Percentiles rank a stretch among this genome's conserved stretches.
These are phyloP conservation scores for Muscicapa adusta DNA, from an alignment of 2,113 vertebrate species.

Conservation along the genomic window DNA sequence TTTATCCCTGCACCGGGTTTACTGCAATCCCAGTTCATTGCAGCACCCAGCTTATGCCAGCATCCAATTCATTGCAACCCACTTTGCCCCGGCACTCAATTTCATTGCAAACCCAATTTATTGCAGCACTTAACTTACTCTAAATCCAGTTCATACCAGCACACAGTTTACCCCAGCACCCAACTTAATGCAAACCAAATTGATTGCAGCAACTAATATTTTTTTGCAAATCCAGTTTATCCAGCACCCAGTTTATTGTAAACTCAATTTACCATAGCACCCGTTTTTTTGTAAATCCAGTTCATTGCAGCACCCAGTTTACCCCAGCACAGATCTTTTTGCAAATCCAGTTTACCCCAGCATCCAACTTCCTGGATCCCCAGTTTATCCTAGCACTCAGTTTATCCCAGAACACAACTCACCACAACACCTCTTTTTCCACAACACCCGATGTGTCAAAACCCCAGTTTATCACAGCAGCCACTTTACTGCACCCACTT, in stretches of 20 bases:
- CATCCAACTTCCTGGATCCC: accelerated
- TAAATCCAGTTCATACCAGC: background rate
- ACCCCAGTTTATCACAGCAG: background rate
- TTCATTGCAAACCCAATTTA: background rate
- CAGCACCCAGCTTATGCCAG: background rate
- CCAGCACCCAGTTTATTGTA: background rate
- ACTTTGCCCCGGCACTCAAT: accelerated
- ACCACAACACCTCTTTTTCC: background rate
- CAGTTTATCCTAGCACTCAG: background rate
- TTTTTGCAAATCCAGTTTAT: background rate
- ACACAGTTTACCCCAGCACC: background rate
- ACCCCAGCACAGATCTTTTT: background rate
- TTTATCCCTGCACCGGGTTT: background rate
- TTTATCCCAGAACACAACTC: background rate
- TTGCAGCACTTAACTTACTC: background rate
- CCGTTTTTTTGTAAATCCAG: background rate
- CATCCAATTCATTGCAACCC: background rate
- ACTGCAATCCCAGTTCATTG: background rate
- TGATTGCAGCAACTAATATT: background rate
- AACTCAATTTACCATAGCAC: background rate
- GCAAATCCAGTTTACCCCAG: background rate
- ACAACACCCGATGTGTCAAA: accelerated
- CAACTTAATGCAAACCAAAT: background rate
- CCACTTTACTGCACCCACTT: background rate
- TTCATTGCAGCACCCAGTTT: background rate